Evolutionary conservation across 2,113 vertebrate species (phyloP).

Genomic region (Myiagra hebetior): DNA sequence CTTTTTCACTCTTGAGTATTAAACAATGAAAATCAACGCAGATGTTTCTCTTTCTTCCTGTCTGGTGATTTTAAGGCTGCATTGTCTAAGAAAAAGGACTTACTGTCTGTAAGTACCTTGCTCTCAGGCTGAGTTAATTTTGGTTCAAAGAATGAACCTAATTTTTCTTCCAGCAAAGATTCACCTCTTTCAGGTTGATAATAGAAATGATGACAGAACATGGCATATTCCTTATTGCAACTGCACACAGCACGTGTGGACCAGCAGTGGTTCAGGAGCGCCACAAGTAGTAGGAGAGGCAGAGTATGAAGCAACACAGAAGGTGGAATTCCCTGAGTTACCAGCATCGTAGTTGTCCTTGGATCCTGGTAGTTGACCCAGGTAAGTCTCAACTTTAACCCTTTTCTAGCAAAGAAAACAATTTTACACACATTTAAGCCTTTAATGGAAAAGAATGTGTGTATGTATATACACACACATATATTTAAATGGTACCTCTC

Average conservation of each 20-base stretch:
- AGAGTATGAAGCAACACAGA: neutral
- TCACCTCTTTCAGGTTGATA: neutral
- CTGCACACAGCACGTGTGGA: neutral
- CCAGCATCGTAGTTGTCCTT: neutral
- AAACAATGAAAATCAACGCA: constrained; percentile 51
- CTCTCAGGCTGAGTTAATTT: neutral
- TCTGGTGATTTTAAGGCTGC: neutral
- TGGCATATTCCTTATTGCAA: neutral
- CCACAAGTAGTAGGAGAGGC: neutral
- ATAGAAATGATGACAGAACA: neutral
- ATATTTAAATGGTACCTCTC: neutral
- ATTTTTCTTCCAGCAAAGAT: neutral
- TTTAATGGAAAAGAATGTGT: neutral
- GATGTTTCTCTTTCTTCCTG: neutral
- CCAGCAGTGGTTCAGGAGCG: neutral
- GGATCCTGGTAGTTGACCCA: neutral
- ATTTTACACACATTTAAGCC: neutral
- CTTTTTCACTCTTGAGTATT: constrained; percentile 69
- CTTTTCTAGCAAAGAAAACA: neutral
- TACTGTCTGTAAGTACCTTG: neutral
- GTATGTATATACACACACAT: fast-evolving
- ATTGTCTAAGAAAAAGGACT: neutral
- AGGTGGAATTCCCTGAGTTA: neutral
- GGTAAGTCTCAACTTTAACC: neutral
- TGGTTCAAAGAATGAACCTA: neutral